Base-by-base conservation (phyloP, 2,113 vertebrate genomes). In the Chionis minor region DNA sequence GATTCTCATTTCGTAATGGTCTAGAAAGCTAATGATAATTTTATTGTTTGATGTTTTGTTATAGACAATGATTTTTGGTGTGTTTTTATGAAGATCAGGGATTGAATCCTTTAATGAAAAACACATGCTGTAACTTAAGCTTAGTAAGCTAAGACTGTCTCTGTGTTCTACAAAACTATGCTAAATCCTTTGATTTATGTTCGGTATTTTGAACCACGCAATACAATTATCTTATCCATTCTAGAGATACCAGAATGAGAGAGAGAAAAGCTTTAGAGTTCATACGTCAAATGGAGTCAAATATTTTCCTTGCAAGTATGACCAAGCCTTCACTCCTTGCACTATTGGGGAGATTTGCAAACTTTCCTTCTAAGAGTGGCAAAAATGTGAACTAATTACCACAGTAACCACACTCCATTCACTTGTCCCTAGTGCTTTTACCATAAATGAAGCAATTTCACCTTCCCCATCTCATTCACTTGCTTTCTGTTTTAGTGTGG, bases 21-120 rank as follows among this genome's bases (percentile, higher is more conserved):
- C 81, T 73, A 18, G 80, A 86, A 82, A 88, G 62, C 90, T 97
- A 94, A 97, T 92, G 96, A 96, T 94, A 86, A 80, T 94, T 97
- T 96, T 79, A 97, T 94, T 95, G 94, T 96, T 97, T 91, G 95
- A 95, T 96, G 96, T 96, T 94, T 77, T 47, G 69, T 47, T 96
- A 74, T 61, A 90, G 94, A 97, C 61, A 77, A 89, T 49, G 71
- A 82, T 79, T 94, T 96, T 75, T 54, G 58, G 72, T 79, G 86
- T 7, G 49, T 89, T 91, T 96, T 91, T 70, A 81, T 67, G 49
- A 81, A 92, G 84, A 95, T 96, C 70, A 15, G 88, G 81, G 81
- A 83, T 67, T 30, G 89, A 84, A 51, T 88, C 92, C 73, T 87
- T 85, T 94, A 96, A 98, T 69, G 80, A 86, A 92, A 96, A 95